Evolutionary conservation across 2,888 invertebrate species (phyloP).

Genomic region (Caenorhabditis panamensis): DNA sequence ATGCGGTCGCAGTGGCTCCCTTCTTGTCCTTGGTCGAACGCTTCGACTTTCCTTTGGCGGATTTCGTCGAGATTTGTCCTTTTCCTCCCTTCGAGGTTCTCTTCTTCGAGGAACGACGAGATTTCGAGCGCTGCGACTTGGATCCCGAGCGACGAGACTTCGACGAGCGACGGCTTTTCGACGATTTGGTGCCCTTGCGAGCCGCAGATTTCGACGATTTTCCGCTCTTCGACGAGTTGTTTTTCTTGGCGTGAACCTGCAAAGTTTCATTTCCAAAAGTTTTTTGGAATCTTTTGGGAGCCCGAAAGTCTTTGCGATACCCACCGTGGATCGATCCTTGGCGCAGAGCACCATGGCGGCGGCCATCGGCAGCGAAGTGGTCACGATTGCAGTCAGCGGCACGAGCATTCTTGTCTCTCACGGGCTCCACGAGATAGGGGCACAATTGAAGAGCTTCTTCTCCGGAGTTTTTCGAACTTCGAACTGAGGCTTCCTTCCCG

Average conservation of each 20-base stretch:
- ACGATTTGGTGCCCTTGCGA: constrained; percentile 6
- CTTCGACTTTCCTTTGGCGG: constrained; percentile 13
- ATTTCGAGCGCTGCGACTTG: not conserved
- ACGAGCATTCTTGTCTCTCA: constrained; percentile 46
- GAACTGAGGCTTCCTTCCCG: too few species aligned
- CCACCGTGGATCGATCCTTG: constrained; percentile 49
- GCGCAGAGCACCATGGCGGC: constrained; percentile 50
- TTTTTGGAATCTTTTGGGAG: not conserved
- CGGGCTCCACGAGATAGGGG: constrained; percentile 12
- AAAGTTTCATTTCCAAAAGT: not conserved
- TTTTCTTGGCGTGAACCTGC: constrained; percentile 38
- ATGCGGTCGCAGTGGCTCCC: constrained; percentile 4
- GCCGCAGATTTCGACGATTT: constrained; percentile 28
- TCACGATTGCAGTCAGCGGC: constrained; percentile 51
- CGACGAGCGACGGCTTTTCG: constrained; percentile 20
- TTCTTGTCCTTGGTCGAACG: constrained; percentile 32
- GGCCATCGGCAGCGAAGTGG: constrained; percentile 52
- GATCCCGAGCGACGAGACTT: constrained; percentile 19
- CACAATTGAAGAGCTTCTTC: constrained; percentile 41
- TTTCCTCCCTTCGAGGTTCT: too few species aligned
- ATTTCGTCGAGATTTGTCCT: too few species aligned
- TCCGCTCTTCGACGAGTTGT: constrained; percentile 19
- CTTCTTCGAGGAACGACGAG: not conserved
- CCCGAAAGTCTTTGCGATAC: not conserved
- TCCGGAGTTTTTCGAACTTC: constrained; percentile 17